Evolutionary conservation across 2,888 invertebrate species (phyloP).

Genomic region (Ptychoptera albimana): DNA sequence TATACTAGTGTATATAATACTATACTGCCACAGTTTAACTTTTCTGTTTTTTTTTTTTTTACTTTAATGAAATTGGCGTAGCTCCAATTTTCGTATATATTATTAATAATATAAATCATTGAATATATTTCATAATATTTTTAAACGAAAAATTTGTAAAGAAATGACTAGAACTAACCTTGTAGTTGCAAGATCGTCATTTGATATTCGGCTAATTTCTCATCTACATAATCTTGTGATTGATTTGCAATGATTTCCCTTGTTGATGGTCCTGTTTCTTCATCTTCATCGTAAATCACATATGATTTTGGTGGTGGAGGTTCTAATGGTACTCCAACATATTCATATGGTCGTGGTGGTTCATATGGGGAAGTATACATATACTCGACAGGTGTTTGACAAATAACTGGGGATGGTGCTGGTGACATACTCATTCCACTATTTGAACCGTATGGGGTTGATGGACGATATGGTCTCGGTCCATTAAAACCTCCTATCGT

Average conservation of each 20-base stretch:
- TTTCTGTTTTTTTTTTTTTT: too few relatives aligned
- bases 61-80: too few relatives aligned
- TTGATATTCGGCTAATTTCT: constrained; percentile 85
- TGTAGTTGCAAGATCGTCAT: constrained; percentile 79
- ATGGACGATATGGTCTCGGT: constrained; percentile 31
- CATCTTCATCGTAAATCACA: constrained; percentile 45
- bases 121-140: too few relatives aligned
- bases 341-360: constrained; percentile 39
- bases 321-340: constrained; percentile 61
- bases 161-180: constrained; percentile 40
- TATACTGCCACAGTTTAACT: too few relatives aligned
- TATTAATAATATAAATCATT: too few relatives aligned
- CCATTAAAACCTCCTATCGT: constrained; percentile 17
- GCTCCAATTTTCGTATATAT: too few relatives aligned
- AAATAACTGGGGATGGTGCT: constrained; percentile 40
- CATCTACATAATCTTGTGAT: constrained; percentile 88
- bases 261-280: constrained; percentile 67
- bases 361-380: constrained; percentile 40
- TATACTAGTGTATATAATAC: too few relatives aligned
- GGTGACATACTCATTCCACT: constrained; percentile 33
- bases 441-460: constrained; percentile 17
- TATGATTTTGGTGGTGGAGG: constrained; percentile 49
- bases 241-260: constrained; percentile 87
- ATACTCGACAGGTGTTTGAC: constrained; percentile 41
- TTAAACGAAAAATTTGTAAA: neutral